phyloP scores from a whole-genome alignment of 1,140 invertebrate genomes.

The Brachionus asplanchnoidis region DNA sequence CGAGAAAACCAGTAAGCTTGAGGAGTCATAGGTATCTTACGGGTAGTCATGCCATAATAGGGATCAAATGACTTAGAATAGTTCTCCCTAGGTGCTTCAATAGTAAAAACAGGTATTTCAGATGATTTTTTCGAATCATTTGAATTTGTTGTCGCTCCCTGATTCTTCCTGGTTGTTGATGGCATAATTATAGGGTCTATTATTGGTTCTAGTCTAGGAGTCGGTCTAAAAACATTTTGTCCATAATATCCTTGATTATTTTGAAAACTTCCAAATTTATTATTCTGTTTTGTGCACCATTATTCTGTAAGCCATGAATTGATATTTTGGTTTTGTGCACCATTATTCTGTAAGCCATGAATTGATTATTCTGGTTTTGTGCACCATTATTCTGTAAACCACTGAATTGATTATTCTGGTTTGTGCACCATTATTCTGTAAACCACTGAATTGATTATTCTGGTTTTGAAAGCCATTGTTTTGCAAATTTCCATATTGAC shows the following conservation, averaged over 20 bases:
- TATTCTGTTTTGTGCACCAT: neutral
- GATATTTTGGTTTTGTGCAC: neutral
- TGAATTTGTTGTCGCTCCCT: neutral
- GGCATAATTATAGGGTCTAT: neutral
- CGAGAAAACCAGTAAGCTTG: conserved; percentile 11
- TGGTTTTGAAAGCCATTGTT: neutral
- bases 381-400: neutral
- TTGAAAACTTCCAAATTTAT: neutral
- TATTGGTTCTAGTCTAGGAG: neutral
- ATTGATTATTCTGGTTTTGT: neutral
- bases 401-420: neutral
- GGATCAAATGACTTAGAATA: conserved; percentile 32
- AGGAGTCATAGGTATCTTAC: neutral
- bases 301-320: neutral
- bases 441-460: too few relatives aligned
- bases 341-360: neutral
- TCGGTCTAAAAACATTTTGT: neutral
- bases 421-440: too few relatives aligned
- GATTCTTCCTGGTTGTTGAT: too few relatives aligned
- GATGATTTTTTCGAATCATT: neutral
- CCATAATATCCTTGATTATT: neutral
- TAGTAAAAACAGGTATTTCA: neutral
- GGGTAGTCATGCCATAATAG: neutral
- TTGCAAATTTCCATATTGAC: neutral
- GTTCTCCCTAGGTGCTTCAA: neutral